Base-by-base conservation (phyloP, 2,797 vertebrate genomes). In the Thamnophis elegans region DNA sequence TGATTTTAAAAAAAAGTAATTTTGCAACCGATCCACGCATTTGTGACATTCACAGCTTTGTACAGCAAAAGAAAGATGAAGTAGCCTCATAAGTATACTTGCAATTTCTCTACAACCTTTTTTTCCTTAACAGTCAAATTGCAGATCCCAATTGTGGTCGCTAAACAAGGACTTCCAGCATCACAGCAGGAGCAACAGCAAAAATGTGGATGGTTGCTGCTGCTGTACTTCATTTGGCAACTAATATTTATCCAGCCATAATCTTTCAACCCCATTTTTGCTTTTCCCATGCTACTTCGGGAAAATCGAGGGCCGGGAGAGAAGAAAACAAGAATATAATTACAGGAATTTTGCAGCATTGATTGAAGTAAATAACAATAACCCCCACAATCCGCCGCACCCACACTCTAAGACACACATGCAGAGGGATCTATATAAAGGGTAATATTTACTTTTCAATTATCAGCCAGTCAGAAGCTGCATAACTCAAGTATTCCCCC, bases 341-440 rank as follows among this genome's bases (percentile, higher is more conserved):
- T 55, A 18, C 25, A n/a, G 8, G 20, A 13, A 5, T 58, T 78
- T 88, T 54, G 28, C 86, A 88, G 68, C 88, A 51, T 78, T 73
- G 73, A 78, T 47, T 65, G 56, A 55, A 25, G 36, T 55, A 94
- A 53, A 28, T 94, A 93, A 90, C 87, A n/a, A 93, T 87, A 92
- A 36, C 56, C 51, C 26, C 14, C 65, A 68, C n/a, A 68, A 68
- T 68, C 6, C 65, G 7, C 65, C 6, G 0, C n/a, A 68, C n/a
- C 4, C 73, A 78, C 73, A 42, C 32, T 11, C 68, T 42, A 20
- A 78, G 8, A 78, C 68, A 42, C 32, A 42, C 7, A 18, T 32
- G 9, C 68, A 78, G 11, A 78, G 58, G 0, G 0, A 89, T 65
- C 87, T 87, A 87, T 73, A 87, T 93, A 58, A 92, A 89, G 22